A percentile compares a stretch with the other conserved stretches of the same genome.
Conservation (phyloP, 2,797 vertebrate genomes). For the Fistularia commersonii region DNA sequence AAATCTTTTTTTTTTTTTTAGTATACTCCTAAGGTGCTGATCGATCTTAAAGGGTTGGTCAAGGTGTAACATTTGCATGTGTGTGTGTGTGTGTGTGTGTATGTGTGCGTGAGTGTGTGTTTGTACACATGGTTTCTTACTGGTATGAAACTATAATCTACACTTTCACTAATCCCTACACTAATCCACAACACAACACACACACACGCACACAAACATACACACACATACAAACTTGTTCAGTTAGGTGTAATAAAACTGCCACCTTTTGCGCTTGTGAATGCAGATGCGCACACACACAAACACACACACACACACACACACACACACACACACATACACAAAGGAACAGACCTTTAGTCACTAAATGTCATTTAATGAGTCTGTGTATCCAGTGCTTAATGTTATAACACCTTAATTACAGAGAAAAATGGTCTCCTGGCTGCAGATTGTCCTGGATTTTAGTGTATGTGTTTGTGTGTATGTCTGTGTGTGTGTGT, state of each 20-base stretch:
- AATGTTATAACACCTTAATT: background rate
- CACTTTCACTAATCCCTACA: conserved; percentile 37
- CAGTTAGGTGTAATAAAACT: background rate
- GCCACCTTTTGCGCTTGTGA: background rate
- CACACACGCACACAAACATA: too few species aligned
- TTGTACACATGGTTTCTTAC: too few species aligned
- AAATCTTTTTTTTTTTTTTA: too few species aligned
- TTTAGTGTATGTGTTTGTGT: too few species aligned
- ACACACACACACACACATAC: conserved; percentile 4
- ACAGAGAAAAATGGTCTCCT: background rate
- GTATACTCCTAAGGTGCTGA: too few species aligned
- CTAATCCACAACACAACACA: too few species aligned
- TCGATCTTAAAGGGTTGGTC: too few species aligned
- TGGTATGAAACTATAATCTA: background rate
- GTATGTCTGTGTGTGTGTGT: conserved; percentile 26
- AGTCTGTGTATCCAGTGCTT: too few species aligned
- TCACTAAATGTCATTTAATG: too few species aligned
- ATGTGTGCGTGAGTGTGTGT: conserved; percentile 24
- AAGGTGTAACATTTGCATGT: background rate
- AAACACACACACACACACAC: background rate
- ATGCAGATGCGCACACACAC: background rate
- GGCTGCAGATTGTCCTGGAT: too few species aligned
- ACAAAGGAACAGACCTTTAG: too few species aligned
- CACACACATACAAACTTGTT: conserved; percentile 11
- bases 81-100: conserved; percentile 5